Evolutionary conservation across 2,113 vertebrate species (phyloP), one percentile per base, ranked within the genome.

Genomic region (Eulacestoma nigropectus): DNA sequence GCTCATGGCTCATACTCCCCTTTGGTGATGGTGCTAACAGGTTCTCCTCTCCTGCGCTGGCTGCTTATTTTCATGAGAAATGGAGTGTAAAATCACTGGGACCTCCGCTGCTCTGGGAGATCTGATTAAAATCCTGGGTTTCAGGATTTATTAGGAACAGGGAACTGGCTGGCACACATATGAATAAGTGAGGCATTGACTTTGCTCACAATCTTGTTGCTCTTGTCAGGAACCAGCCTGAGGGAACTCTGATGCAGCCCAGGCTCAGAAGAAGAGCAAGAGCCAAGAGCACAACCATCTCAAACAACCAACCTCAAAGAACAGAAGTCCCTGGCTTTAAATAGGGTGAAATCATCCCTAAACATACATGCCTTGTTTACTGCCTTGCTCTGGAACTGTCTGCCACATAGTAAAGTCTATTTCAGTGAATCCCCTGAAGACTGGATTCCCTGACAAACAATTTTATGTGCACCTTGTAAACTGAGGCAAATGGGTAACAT

Each of bases 51-150:
- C 68, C 72, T 55, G 46, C 2, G 0, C 83, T 67, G 56, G 55
- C 64, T 86, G 76, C 88, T 90, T 93, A 57, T 90, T 94, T 95
- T 84, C 21, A 26, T 59, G 76, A 89, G 91, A 96, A 96, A 78
- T 5, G 4, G 76, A 88, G 73, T 78, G 47, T 95, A 90, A 95
- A 86, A 92, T 88, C 21, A 3, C 88, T 44, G 76, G 56, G 83
- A 93, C 79, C 47, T 92, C 56, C 70, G 72, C 72, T 90, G 64
- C 88, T 90, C 63, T 63, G 59, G 67, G 76, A 94, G 33, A 80
- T 67, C 59, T 92, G 89, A 88, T 92, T 95, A 94, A 95, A 96
- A 90, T 84, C 80, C 80, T 29, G 42, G 59, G 42, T 65, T 93
- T 92, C 79, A 90, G 59, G 50, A 81, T 86, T 96, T 86, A 89